Evolutionary conservation across 1,140 invertebrate species (phyloP).

Genomic region (Orussus abietinus): DNA sequence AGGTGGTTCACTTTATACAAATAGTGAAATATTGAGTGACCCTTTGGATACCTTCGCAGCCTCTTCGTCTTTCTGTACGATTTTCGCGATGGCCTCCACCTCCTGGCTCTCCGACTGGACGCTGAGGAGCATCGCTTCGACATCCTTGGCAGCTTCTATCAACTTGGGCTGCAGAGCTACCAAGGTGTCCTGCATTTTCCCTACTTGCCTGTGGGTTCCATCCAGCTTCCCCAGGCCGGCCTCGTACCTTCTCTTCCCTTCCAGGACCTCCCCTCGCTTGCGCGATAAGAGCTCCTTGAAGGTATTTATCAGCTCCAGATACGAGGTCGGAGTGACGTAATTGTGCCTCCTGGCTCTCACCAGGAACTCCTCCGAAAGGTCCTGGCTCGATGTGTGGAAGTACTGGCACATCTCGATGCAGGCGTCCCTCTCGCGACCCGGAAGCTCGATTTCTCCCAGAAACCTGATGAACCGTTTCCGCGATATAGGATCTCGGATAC

Average conservation of each 20-base stretch:
- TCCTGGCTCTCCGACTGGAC: slow-evolving; percentile 80
- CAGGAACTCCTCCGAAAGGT: slow-evolving; percentile 71
- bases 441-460: slow-evolving; percentile 76
- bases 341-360: slow-evolving; percentile 68
- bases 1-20: too few relatives aligned
- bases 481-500: too few relatives aligned
- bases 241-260: slow-evolving; percentile 71
- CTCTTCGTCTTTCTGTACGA: slow-evolving; percentile 65
- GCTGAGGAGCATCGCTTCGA: slow-evolving; percentile 71
- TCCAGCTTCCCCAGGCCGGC: slow-evolving; percentile 83
- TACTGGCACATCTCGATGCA: slow-evolving; percentile 86
- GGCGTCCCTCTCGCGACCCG: slow-evolving; percentile 62
- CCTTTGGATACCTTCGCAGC: slow-evolving; percentile 65
- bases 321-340: slow-evolving; percentile 93
- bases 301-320: slow-evolving; percentile 85
- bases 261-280: slow-evolving; percentile 67
- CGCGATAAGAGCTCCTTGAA: slow-evolving; percentile 77
- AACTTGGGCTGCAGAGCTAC: slow-evolving; percentile 83
- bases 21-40: too few relatives aligned
- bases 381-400: slow-evolving; percentile 84
- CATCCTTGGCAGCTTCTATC: slow-evolving; percentile 78
- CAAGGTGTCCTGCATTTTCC: slow-evolving; percentile 80
- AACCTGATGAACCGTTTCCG: too few relatives aligned
- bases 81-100: slow-evolving; percentile 69
- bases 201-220: slow-evolving; percentile 77